Percentiles rank a stretch among this genome's conserved stretches.
phyloP scores from a whole-genome alignment of 2,113 vertebrate species.

The Phalacrocorax pelagicus region DNA sequence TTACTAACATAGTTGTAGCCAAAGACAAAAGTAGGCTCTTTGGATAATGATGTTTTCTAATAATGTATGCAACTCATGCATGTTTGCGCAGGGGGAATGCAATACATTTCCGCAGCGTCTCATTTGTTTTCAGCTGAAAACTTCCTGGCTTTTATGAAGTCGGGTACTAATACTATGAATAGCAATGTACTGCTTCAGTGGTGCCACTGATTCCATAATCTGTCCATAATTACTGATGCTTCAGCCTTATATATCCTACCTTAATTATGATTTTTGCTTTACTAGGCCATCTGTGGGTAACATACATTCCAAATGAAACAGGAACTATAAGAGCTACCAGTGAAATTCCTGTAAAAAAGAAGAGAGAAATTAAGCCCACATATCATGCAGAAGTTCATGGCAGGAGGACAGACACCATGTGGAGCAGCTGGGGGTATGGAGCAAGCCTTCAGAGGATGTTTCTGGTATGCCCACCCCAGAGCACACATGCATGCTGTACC shows the following conservation, averaged over 20 bases:
- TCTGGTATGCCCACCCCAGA: not conserved
- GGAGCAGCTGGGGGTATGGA: rapidly evolving
- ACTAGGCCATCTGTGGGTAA: slow-evolving; percentile 85
- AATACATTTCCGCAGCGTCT: not conserved
- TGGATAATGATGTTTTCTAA: slow-evolving; percentile 3
- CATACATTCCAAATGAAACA: slow-evolving; percentile 79
- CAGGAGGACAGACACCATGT: rapidly evolving
- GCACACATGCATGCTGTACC: rapidly evolving
- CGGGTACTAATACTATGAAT: not conserved
- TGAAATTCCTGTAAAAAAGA: slow-evolving; percentile 80
- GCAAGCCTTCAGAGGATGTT: not conserved
- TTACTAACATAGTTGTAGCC: not conserved
- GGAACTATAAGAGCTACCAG: slow-evolving; percentile 87
- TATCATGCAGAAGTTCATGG: rapidly evolving
- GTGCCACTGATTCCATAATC: not conserved
- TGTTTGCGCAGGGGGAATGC: not conserved
- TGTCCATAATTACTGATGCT: not conserved
- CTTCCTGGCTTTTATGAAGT: not conserved
- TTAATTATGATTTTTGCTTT: slow-evolving; percentile 88
- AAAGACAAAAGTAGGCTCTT: not conserved
- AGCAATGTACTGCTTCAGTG: not conserved
- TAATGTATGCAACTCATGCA: not conserved
- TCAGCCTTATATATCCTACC: slow-evolving; percentile 71
- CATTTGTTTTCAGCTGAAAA: slow-evolving; percentile 32
- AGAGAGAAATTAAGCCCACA: not conserved